Evolutionary conservation across 2,113 vertebrate genomes (phyloP).

Genomic region (Entelurus aequoreus): DNA sequence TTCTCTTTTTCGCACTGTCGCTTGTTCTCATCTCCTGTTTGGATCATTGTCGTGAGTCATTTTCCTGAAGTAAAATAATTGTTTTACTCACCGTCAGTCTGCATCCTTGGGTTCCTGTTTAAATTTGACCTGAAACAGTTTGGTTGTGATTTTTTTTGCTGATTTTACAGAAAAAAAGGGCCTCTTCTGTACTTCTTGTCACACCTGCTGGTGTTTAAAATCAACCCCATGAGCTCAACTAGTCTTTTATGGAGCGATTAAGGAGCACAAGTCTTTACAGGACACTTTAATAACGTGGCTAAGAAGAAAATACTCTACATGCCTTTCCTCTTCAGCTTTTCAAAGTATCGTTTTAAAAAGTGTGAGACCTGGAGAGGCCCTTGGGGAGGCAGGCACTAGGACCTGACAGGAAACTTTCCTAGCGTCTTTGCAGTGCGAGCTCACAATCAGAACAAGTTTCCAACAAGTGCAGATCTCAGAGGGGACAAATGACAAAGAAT

Average conservation of each 20-base stretch:
- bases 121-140: background rate
- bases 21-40: too few species aligned
- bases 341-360: background rate
- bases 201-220: background rate
- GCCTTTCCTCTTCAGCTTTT: background rate
- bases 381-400: slow-evolving; percentile 63
- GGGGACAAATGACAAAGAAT: slow-evolving; percentile 36
- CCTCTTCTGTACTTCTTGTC: background rate
- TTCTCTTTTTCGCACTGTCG: too few species aligned
- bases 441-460: slow-evolving; percentile 68
- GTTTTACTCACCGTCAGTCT: too few species aligned
- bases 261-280: background rate
- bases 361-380: background rate
- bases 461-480: slow-evolving; percentile 64
- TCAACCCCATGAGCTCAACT: background rate
- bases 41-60: too few species aligned
- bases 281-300: slow-evolving; percentile 2
- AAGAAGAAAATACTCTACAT: background rate
- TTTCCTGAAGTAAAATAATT: too few species aligned
- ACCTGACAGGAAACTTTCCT: slow-evolving; percentile 47
- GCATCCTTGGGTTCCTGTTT: slow-evolving; percentile 16
- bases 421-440: slow-evolving; percentile 40
- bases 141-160: background rate
- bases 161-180: background rate
- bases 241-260: background rate